phyloP scores from a whole-genome alignment of 2,797 vertebrate species.

The Enteromius unitaeniatus region DNA sequence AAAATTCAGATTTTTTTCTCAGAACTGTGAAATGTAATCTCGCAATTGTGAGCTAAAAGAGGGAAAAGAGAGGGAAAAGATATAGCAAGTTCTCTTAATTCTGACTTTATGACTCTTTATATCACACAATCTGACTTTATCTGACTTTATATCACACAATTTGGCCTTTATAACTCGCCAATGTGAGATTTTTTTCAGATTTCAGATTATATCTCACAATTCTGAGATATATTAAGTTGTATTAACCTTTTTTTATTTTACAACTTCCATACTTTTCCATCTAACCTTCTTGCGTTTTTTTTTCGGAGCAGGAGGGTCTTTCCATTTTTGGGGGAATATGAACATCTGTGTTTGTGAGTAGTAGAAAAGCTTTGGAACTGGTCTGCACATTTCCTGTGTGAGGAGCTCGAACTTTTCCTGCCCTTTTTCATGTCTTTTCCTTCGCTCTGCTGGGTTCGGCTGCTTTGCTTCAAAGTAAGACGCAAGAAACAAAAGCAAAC shows the following conservation, averaged over 20 bases:
- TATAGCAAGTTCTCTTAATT: too few relatives aligned
- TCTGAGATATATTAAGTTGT: too few relatives aligned
- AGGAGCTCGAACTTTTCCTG: constrained; percentile 64
- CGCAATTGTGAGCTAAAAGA: too few relatives aligned
- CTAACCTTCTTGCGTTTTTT: constrained; percentile 74
- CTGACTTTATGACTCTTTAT: too few relatives aligned
- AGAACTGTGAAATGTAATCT: too few relatives aligned
- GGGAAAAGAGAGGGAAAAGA: too few relatives aligned
- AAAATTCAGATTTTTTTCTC: too few relatives aligned
- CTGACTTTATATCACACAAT: too few relatives aligned
- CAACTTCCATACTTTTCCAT: constrained; percentile 61
- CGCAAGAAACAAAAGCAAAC: constrained; percentile 58
- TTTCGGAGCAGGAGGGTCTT: constrained; percentile 77
- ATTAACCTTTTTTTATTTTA: neutral
- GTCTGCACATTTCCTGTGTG: constrained; percentile 83
- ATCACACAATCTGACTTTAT: too few relatives aligned
- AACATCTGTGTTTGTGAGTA: constrained; percentile 83
- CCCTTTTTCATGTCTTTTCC: constrained; percentile 40
- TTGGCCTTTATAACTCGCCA: too few relatives aligned
- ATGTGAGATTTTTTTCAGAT: too few relatives aligned
- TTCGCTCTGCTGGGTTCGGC: constrained; percentile 38
- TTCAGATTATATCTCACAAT: too few relatives aligned
- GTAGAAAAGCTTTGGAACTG: constrained; percentile 67
- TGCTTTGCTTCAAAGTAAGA: constrained; percentile 61
- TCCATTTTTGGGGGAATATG: constrained; percentile 78